Evolutionary conservation across 2,113 vertebrate genomes (phyloP).

Genomic region (Hyperopisus bebe): DNA sequence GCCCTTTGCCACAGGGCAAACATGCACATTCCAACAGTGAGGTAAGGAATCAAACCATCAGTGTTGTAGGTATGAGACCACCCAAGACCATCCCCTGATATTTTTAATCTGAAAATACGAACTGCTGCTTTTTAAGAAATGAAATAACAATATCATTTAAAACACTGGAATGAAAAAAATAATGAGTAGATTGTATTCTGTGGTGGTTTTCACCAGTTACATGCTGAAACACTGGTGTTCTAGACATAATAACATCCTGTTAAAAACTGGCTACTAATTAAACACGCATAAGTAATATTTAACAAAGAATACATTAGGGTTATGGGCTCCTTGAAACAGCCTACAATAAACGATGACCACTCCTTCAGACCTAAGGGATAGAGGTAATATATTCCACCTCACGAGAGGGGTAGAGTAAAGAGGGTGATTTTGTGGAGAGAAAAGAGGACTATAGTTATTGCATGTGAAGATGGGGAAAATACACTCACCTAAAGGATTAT

Average conservation of each 20-base stretch:
- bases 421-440: background rate
- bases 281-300: background rate
- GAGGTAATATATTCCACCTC: background rate
- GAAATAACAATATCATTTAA: background rate
- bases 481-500: too few species aligned
- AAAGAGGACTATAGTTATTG: background rate
- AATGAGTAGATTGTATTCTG: background rate
- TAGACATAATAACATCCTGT: background rate
- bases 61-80: background rate
- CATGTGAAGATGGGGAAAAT: background rate
- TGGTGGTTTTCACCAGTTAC: background rate
- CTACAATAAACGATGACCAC: background rate
- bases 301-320: background rate
- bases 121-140: background rate
- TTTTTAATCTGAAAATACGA: background rate
- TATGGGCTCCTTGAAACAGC: background rate
- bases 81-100: background rate
- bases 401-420: background rate
- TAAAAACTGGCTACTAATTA: background rate
- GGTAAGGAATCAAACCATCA: background rate
- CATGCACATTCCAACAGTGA: background rate
- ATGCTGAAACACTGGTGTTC: background rate
- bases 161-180: background rate
- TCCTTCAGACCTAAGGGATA: background rate
- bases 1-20: background rate